These are phyloP conservation scores for Adelosebastes latens DNA, from an alignment of 2,797 vertebrate species.

Conservation along the genomic window DNA sequence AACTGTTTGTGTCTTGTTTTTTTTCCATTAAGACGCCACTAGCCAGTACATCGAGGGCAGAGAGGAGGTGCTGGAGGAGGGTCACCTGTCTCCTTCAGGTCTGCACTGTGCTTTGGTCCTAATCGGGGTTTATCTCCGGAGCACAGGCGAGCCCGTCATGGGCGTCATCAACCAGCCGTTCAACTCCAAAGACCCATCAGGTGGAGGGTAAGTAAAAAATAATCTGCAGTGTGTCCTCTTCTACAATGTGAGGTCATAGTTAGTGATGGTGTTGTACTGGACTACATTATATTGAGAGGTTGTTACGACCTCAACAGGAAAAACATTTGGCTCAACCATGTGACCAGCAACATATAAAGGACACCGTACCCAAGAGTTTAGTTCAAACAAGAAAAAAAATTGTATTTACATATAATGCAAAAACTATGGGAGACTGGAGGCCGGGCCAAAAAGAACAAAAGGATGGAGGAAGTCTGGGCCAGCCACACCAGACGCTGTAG, in stretches of 20 bases:
- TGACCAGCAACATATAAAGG: too few relatives aligned
- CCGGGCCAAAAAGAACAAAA: too few relatives aligned
- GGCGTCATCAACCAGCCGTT: conserved; percentile 94
- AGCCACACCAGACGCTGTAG: too few relatives aligned
- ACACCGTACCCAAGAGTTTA: too few relatives aligned
- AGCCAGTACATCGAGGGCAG: conserved; percentile 91
- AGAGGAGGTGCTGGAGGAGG: conserved; percentile 79
- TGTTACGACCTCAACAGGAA: too few relatives aligned
- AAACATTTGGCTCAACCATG: too few relatives aligned
- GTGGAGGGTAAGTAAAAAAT: conserved; percentile 66
- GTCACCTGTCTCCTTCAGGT: conserved; percentile 84
- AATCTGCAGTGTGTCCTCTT: not conserved
- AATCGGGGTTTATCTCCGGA: conserved; percentile 87
- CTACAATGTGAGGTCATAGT: not conserved
- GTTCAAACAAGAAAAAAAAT: too few relatives aligned
- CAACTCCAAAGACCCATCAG: conserved; percentile 76
- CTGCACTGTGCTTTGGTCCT: conserved; percentile 90
- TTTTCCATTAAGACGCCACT: conserved; percentile 82
- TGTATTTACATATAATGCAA: too few relatives aligned
- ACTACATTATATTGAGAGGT: not conserved
- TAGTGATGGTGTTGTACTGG: not conserved
- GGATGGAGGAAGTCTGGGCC: too few relatives aligned
- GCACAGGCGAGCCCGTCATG: conserved; percentile 88
- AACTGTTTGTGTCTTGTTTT: conserved; percentile 13
- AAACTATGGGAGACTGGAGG: too few relatives aligned